Percentiles rank a stretch among this genome's conserved stretches.
phyloP scores from a whole-genome alignment of 2,797 vertebrate species.

The Sebastes diaconus region DNA sequence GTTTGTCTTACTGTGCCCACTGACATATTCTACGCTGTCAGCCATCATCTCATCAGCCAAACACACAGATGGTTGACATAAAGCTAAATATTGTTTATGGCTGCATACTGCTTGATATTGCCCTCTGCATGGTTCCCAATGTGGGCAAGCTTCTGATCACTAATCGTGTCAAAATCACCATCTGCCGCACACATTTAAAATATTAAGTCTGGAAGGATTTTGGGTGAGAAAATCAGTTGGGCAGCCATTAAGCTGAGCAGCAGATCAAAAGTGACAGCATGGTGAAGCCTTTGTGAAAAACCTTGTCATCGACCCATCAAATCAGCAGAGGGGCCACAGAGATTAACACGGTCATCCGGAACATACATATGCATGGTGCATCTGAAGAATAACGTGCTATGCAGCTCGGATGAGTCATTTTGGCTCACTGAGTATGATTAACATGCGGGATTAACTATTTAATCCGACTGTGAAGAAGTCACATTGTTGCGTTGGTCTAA shows the following conservation, averaged over 20 bases:
- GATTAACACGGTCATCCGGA: constrained; percentile 46
- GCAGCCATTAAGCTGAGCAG: constrained; percentile 27
- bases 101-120: constrained; percentile 13
- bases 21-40: neutral
- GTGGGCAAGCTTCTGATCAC: constrained; percentile 31
- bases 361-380: constrained; percentile 36
- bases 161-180: constrained; percentile 45
- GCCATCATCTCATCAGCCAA: constrained; percentile 21
- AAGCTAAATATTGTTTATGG: constrained; percentile 15
- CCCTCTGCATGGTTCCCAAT: constrained; percentile 11
- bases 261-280: constrained; percentile 53
- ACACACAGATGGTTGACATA: constrained; percentile 40
- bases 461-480: constrained; percentile 27
- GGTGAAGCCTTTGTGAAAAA: constrained; percentile 38
- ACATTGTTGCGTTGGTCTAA: constrained; percentile 8
- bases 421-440: constrained; percentile 27
- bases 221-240: constrained; percentile 40
- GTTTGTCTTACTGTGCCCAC: neutral
- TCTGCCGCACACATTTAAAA: constrained; percentile 49
- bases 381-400: constrained; percentile 17
- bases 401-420: constrained; percentile 28
- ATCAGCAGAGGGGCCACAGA: constrained; percentile 39
- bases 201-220: constrained; percentile 38
- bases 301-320: constrained; percentile 47
- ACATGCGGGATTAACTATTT: constrained; percentile 47